phyloP scores from a whole-genome alignment of 2,888 invertebrate species.

The Amphipyra tragopoginis region DNA sequence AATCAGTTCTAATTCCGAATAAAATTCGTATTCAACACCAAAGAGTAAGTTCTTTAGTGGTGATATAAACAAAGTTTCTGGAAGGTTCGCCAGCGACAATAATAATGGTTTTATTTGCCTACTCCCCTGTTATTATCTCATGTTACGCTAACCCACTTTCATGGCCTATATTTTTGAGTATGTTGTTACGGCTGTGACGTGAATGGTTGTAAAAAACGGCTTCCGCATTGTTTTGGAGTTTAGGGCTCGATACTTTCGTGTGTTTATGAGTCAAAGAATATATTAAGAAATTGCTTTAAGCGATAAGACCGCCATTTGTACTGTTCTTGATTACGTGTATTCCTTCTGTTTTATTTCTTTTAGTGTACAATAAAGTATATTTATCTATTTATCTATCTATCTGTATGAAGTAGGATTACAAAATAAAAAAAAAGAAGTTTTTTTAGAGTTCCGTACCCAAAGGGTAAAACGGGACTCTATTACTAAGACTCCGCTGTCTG shows the following conservation, averaged over 20 bases:
- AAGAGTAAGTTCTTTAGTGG: conserved; percentile 30
- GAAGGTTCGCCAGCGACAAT: conserved; percentile 27
- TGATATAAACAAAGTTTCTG: conserved; percentile 43
- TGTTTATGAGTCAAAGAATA: not conserved
- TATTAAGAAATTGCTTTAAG: no score
- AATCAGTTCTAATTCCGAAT: conserved; percentile 35
- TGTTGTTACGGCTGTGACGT: conserved; percentile 30
- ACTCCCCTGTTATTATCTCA: conserved; percentile 46
- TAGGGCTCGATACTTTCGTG: not conserved
- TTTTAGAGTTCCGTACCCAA: no score
- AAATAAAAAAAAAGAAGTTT: no score
- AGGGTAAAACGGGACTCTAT: no score
- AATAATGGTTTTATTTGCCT: conserved; percentile 55
- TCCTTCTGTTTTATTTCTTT: no score
- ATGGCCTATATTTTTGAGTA: conserved; percentile 46
- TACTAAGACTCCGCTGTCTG: no score
- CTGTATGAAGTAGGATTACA: no score
- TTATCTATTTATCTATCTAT: no score
- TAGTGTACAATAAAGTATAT: no score
- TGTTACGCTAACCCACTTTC: conserved; percentile 53
- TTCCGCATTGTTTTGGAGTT: conserved; percentile 20
- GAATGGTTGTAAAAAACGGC: conserved; percentile 19
- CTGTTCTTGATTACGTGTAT: no score
- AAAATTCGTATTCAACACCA: conserved; percentile 27
- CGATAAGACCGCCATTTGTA: no score